Percentiles rank a stretch among this genome's conserved stretches.
Conservation (phyloP, 1,140 invertebrate species). For the Heliconius himera region DNA sequence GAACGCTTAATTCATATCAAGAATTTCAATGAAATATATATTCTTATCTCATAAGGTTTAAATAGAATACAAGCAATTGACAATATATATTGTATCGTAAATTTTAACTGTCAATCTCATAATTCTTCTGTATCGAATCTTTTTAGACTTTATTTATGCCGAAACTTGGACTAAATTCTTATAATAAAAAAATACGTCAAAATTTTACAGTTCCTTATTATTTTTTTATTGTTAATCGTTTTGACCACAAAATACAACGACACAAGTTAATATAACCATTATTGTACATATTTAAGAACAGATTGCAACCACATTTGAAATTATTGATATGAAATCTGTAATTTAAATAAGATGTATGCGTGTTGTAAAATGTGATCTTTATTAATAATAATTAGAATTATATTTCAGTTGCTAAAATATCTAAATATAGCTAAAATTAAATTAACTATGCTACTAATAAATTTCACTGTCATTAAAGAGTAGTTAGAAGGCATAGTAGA, state of each 20-base stretch:
- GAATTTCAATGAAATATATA: not conserved
- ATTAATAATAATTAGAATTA: slow-evolving; percentile 47
- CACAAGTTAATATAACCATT: too few species aligned
- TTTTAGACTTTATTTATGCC: too few species aligned
- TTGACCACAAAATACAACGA: too few species aligned
- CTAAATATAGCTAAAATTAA: slow-evolving; percentile 5
- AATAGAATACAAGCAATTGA: too few species aligned
- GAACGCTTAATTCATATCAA: not conserved
- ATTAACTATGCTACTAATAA: slow-evolving; percentile 14
- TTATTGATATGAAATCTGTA: not conserved
- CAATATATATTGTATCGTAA: too few species aligned
- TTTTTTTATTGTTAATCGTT: too few species aligned
- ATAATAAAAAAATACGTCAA: too few species aligned
- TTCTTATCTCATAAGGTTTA: not conserved
- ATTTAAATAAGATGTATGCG: slow-evolving; percentile 39
- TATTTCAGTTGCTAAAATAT: slow-evolving; percentile 17
- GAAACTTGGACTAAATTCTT: too few species aligned
- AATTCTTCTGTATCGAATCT: too few species aligned
- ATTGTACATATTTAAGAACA: too few species aligned
- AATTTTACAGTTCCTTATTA: too few species aligned
- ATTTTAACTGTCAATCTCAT: too few species aligned
- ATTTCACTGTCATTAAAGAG: slow-evolving; percentile 17
- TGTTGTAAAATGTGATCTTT: slow-evolving; percentile 65
- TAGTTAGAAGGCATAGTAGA: slow-evolving; percentile 48
- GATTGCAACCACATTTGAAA: not conserved